Percentiles rank a stretch among this genome's conserved stretches.
These are phyloP conservation scores for Bombus haemorrhoidalis DNA, from an alignment of 1,140 invertebrate species.

Conservation along the genomic window DNA sequence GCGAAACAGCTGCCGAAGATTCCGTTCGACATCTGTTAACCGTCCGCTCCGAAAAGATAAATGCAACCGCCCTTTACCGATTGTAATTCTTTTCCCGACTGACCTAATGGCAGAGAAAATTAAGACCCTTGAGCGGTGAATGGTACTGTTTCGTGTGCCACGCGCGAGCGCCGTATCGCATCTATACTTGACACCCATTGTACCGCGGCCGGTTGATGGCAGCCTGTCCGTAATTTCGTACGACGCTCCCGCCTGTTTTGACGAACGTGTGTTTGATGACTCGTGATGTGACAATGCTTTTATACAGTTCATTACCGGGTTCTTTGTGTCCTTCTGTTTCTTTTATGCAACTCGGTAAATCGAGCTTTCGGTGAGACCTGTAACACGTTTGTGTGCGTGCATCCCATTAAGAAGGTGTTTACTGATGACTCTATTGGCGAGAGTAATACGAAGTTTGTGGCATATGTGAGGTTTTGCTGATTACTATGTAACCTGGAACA, in stretches of 20 bases:
- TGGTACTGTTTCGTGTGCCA: neutral
- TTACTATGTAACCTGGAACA: neutral
- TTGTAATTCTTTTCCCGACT: conserved; percentile 26
- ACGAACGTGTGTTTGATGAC: neutral
- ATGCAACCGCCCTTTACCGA: neutral
- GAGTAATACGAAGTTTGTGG: neutral
- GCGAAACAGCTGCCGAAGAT: conserved; percentile 55
- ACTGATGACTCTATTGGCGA: neutral
- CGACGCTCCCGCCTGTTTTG: neutral
- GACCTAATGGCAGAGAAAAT: conserved; percentile 44
- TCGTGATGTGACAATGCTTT: neutral
- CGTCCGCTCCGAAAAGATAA: conserved; percentile 13
- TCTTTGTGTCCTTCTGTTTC: no score
- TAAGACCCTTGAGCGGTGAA: conserved; percentile 17
- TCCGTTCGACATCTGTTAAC: conserved; percentile 39
- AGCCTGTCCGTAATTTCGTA: conserved; percentile 30
- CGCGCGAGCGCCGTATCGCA: neutral
- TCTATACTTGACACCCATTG: conserved; percentile 39
- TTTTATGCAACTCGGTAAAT: neutral
- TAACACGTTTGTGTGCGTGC: no score
- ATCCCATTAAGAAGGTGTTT: neutral
- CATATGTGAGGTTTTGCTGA: neutral
- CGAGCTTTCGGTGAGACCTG: neutral
- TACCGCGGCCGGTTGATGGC: conserved; percentile 4
- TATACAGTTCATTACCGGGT: neutral